These are phyloP conservation scores for Microplitis deprimator DNA, from an alignment of 2,888 invertebrate species.

Conservation along the genomic window DNA sequence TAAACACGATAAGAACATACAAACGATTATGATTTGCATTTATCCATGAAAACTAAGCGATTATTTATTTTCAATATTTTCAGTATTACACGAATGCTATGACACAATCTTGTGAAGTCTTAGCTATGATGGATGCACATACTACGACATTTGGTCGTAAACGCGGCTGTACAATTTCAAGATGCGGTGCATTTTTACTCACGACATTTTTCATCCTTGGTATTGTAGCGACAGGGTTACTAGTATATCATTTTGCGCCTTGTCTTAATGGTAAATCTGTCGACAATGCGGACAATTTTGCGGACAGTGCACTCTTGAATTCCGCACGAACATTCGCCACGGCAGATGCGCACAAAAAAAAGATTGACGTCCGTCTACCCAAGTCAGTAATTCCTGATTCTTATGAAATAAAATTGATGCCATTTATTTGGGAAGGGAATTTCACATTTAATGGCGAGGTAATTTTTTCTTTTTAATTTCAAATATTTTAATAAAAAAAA, in stretches of 20 bases:
- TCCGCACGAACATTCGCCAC: slow-evolving; percentile 48
- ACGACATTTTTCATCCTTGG: slow-evolving; percentile 78
- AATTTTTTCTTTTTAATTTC: slow-evolving; percentile 1
- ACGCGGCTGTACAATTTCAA: slow-evolving; percentile 78
- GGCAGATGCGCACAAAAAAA: slow-evolving; percentile 59
- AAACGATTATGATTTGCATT: neutral
- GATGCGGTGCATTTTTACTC: slow-evolving; percentile 77
- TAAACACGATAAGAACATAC: no score
- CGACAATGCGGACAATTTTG: slow-evolving; percentile 47
- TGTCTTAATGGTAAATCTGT: slow-evolving; percentile 74
- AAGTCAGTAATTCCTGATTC: slow-evolving; percentile 78
- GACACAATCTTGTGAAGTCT: slow-evolving; percentile 71
- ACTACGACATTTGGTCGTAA: slow-evolving; percentile 78
- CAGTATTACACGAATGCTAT: slow-evolving; percentile 59
- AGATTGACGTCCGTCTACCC: slow-evolving; percentile 81
- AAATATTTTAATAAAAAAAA: neutral
- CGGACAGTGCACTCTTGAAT: slow-evolving; percentile 49
- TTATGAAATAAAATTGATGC: slow-evolving; percentile 81
- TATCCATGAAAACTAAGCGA: neutral
- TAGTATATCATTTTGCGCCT: slow-evolving; percentile 84
- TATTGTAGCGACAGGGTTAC: slow-evolving; percentile 80
- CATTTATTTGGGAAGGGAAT: slow-evolving; percentile 82
- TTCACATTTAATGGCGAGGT: slow-evolving; percentile 83
- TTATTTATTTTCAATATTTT: neutral
- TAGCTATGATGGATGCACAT: slow-evolving; percentile 77